phyloP scores from a whole-genome alignment of 37 sponge, comb jelly and placozoan genomes.

The Cliona cf. orientalis region DNA sequence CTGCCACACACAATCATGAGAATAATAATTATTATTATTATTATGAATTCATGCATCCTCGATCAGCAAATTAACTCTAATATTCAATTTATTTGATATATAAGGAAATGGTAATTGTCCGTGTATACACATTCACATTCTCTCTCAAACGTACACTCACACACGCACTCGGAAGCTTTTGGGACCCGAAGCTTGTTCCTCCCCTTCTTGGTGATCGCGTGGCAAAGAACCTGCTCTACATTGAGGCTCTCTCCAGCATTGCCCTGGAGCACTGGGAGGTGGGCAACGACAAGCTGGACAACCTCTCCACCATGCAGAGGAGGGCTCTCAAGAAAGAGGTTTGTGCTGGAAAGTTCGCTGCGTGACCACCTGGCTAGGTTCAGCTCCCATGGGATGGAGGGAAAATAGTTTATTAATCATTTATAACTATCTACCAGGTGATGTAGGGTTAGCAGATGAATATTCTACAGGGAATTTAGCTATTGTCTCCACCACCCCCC shows the following conservation, averaged over 20 bases:
- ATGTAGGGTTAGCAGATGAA: neutral
- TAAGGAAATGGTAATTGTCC: too few relatives aligned
- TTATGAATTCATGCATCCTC: too few relatives aligned
- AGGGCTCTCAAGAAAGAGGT: constrained; percentile 67
- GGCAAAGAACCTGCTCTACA: constrained; percentile 55
- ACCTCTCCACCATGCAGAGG: constrained; percentile 25
- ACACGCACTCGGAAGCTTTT: constrained; percentile 40
- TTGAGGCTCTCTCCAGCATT: constrained; percentile 26
- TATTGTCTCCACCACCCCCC: too few relatives aligned
- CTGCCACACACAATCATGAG: too few relatives aligned
- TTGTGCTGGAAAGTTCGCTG: neutral
- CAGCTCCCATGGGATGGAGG: too few relatives aligned
- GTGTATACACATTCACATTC: too few relatives aligned
- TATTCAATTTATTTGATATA: too few relatives aligned
- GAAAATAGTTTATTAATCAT: too few relatives aligned
- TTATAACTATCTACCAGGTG: too few relatives aligned
- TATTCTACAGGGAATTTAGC: neutral
- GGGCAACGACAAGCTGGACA: neutral
- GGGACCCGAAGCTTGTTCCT: constrained; percentile 20
- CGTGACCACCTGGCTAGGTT: constrained; percentile 2
- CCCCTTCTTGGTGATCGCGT: constrained; percentile 13
- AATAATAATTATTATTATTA: neutral
- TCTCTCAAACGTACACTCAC: too few relatives aligned
- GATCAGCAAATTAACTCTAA: too few relatives aligned
- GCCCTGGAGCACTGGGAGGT: constrained; percentile 8